Base-by-base conservation (phyloP, 2,113 vertebrate species). In the Peromyscus maniculatus region DNA sequence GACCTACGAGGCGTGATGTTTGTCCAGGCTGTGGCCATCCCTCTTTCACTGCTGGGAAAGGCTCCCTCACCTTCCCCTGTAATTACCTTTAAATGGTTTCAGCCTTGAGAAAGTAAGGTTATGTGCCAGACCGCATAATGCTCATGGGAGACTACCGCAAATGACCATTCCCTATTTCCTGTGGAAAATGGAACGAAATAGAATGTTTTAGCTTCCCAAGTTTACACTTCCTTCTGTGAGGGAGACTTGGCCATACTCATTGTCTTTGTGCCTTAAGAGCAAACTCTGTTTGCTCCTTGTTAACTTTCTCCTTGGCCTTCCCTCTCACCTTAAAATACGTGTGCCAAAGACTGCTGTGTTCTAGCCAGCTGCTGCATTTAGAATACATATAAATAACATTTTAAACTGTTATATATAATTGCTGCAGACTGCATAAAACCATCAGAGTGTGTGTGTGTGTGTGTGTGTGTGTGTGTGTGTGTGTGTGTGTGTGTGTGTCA, bases 61-160 rank as follows among this genome's bases (percentile, higher is more conserved):
- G 89, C 82, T 97, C 69, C 39, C 89, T 94, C 59, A 24, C 95
- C 82, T 78, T 93, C 89, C 95, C 64, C 83, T 84, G 21, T 96
- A 95, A 95, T 98, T 97, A 94, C 84, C 89, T 94, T 87, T 74
- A 96, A 97, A 97, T 69, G 28, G 72, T 82, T 97, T 96, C 15
- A 91, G 94, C 79, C 62, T 84, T 89, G 94, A 96, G 92, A 95
- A 80, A 72, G 59, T 28, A 62, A 55, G 74, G 22, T 87, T 96
- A 93, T 94, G 31, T 94, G 82, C 80, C 83, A 95, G 96, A 95
- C 93, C 93, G 66, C 86, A 75, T 46, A 93, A 91, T 96, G 64
- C 95, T 75, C 89, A 89, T 89, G 87, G 71, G 93, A 93, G 57
- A 72, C 80, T 89, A 78, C 95, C 93, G 69, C 82, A 94, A 49